Evolutionary conservation across 1,140 invertebrate genomes (phyloP).

Genomic region (Hycleus cichorii): DNA sequence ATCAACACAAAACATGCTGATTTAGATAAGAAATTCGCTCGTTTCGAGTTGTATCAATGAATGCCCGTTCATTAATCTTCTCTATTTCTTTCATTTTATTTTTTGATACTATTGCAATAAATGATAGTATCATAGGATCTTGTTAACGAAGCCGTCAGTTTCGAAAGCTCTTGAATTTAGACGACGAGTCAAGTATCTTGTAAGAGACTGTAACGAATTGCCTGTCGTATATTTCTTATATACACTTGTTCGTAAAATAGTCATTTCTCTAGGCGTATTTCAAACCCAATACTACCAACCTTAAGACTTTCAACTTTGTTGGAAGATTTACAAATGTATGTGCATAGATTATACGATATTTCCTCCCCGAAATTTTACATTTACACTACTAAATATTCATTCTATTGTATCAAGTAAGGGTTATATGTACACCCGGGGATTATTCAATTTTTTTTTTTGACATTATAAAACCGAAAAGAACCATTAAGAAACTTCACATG

Average conservation of each 20-base stretch:
- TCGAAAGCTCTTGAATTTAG: neutral
- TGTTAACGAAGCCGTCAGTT: constrained; percentile 3
- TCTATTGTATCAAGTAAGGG: neutral
- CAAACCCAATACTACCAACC: neutral
- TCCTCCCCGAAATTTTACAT: neutral
- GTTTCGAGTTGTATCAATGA: too few relatives aligned
- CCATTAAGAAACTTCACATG: too few relatives aligned
- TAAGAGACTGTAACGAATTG: constrained; percentile 8
- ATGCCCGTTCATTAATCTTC: too few relatives aligned
- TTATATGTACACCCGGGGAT: too few relatives aligned
- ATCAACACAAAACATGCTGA: too few relatives aligned
- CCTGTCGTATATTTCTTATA: constrained; percentile 2
- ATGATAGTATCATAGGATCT: too few relatives aligned
- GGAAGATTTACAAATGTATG: constrained; percentile 5
- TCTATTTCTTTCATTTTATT: too few relatives aligned
- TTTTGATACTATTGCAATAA: too few relatives aligned
- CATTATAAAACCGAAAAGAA: too few relatives aligned
- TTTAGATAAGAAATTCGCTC: too few relatives aligned
- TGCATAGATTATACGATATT: constrained; percentile 5
- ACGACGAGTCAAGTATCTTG: constrained; percentile 5
- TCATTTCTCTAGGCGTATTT: neutral
- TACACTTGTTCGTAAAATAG: constrained; percentile 1
- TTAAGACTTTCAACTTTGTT: neutral
- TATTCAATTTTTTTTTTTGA: too few relatives aligned
- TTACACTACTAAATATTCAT: constrained; percentile 10